These are phyloP conservation scores for Amiota communis DNA, from an alignment of 2,888 invertebrate species.

Conservation along the genomic window DNA sequence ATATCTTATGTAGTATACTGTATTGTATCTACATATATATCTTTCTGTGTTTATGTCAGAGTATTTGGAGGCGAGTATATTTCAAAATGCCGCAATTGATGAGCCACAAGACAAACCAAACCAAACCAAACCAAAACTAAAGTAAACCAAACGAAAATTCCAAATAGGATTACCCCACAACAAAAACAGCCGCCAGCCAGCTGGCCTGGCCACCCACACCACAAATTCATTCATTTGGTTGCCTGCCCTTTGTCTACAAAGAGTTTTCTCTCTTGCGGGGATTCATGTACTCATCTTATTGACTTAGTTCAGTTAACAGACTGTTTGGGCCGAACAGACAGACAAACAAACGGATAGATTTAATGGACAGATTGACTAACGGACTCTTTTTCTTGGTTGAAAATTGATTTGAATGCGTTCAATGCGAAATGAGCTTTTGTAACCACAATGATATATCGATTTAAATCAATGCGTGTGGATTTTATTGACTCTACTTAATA, in stretches of 20 bases:
- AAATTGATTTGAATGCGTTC: slow-evolving; percentile 63
- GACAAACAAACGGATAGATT: slow-evolving; percentile 3
- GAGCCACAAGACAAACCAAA: slow-evolving; percentile 21
- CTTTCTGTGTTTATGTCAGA: background rate
- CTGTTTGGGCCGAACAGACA: background rate
- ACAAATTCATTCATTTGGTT: no score
- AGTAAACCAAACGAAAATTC: background rate
- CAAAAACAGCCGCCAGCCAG: background rate
- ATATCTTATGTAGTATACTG: no score
- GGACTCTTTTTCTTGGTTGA: slow-evolving; percentile 29
- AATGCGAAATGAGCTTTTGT: slow-evolving; percentile 56
- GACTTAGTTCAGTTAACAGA: no score
- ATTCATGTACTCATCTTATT: no score
- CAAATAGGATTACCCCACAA: background rate
- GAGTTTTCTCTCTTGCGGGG: no score
- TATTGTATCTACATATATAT: no score
- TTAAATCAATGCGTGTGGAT: slow-evolving; percentile 58
- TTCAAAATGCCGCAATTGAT: slow-evolving; percentile 56
- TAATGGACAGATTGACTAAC: slow-evolving; percentile 20
- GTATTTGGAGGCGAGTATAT: slow-evolving; percentile 35
- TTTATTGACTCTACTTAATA: slow-evolving; percentile 23
- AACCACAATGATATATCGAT: slow-evolving; percentile 62
- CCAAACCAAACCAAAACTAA: background rate
- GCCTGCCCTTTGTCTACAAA: no score
- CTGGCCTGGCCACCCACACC: no score